Evolutionary conservation across 92 coral and sea anemone genomes (phyloP), one percentile per base, ranked within the genome.

Genomic region (Epizoanthus scotinus): DNA sequence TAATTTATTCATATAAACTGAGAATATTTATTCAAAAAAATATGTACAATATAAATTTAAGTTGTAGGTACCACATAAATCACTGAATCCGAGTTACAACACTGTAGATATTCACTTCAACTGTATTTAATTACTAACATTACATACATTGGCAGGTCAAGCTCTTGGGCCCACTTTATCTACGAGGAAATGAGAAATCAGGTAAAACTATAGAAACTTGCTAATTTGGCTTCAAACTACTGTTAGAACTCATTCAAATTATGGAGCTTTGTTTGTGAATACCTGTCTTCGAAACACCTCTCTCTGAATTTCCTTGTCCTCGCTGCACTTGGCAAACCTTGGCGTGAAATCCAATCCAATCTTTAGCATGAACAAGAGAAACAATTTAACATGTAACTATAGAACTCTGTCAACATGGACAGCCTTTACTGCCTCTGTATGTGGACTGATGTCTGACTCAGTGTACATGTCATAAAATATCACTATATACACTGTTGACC

Each of bases 301-400:
- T 91, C 87, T 91, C 50, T 91, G 98, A 0, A 74, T 22, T 18
- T 80, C 96, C 83, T 95, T 95, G 62, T 90, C 94, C 28, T 84
- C 73, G 25, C 86, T 78, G 26, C 87, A 77, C 60, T 91, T 91
- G 63, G 92, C 85, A 87, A 93, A 95, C 64, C 99, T 69, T 31
- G 98, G 98, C 21, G 98, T 95, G 61, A 93, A 93, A 73, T 93
- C 98, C 68, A 95, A 59, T 57, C 98, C 98, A 87, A 92, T 91
- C 97, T 92, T 8, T 27, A 56, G 31, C 18, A 75, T 58, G 55
- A 34, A 34, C 40, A 34, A 34, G 40, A 27, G 29, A 55, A 20
- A 29, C 19, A 73, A 21, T 47, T 44, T 21, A 40, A 42, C n/a
- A n/a, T n/a, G n/a, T n/a, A n/a, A n/a, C n/a, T n/a, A n/a, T n/a